These are phyloP conservation scores for Drosophila pseudotakahashii DNA, from an alignment of 2,888 invertebrate species.

Conservation along the genomic window DNA sequence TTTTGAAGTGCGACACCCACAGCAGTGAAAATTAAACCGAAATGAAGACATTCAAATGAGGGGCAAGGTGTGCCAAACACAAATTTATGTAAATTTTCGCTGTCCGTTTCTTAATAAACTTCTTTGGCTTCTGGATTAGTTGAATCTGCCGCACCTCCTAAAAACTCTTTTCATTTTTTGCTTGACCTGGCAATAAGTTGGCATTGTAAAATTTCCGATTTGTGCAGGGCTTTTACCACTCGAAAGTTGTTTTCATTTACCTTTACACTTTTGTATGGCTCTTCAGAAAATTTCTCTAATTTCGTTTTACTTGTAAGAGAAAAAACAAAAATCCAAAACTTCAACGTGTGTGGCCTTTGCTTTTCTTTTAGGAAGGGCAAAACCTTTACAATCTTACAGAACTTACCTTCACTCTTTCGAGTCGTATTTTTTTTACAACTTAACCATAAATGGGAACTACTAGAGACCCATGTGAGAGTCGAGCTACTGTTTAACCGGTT, in stretches of 20 bases:
- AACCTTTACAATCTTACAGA: slow-evolving; percentile 20
- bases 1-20: slow-evolving; percentile 63
- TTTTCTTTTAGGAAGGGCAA: slow-evolving; percentile 19
- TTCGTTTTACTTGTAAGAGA: slow-evolving; percentile 35
- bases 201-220: slow-evolving; percentile 33
- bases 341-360: slow-evolving; percentile 48
- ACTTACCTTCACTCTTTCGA: slow-evolving; percentile 26
- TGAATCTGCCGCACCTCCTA: slow-evolving; percentile 19
- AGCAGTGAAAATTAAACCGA: slow-evolving; percentile 57
- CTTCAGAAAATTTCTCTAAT: slow-evolving; percentile 41
- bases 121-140: slow-evolving; percentile 61
- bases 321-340: slow-evolving; percentile 18
- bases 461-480: slow-evolving; percentile 33
- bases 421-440: slow-evolving; percentile 26
- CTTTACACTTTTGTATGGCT: slow-evolving; percentile 47
- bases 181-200: slow-evolving; percentile 22
- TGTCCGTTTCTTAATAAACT: slow-evolving; percentile 45
- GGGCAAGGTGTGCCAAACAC: slow-evolving; percentile 53
- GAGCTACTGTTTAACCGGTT: slow-evolving; percentile 44
- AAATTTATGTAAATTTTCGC: slow-evolving; percentile 58
- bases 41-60: slow-evolving; percentile 69
- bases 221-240: slow-evolving; percentile 20
- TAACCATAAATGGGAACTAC: slow-evolving; percentile 35
- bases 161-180: slow-evolving; percentile 2
- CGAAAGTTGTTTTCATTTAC: slow-evolving; percentile 33